These are phyloP conservation scores for Halictus ligatus DNA, from an alignment of 2,888 invertebrate species.

Conservation along the genomic window DNA sequence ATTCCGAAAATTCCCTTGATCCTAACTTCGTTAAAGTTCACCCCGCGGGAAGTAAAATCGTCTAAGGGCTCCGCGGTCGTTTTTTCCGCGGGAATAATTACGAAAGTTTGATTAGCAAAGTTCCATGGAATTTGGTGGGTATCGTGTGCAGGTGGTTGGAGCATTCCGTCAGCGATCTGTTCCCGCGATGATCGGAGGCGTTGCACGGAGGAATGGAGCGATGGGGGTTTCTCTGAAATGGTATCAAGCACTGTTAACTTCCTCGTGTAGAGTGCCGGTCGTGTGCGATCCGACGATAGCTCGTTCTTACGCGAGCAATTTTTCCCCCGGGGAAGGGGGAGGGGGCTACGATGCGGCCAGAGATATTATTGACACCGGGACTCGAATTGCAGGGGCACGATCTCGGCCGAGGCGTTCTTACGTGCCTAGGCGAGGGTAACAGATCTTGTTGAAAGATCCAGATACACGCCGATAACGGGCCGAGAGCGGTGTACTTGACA, in stretches of 20 bases:
- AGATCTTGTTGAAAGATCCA: conserved; percentile 63
- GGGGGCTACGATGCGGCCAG: conserved; percentile 40
- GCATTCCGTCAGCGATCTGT: not conserved
- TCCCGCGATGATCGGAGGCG: not conserved
- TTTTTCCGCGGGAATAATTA: conserved; percentile 4
- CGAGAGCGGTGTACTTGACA: conserved; percentile 64
- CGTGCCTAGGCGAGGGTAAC: conserved; percentile 40
- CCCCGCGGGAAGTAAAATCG: not conserved
- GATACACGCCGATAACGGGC: conserved; percentile 66
- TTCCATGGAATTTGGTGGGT: not conserved
- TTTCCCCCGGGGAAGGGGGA: not conserved
- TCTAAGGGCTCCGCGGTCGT: not conserved
- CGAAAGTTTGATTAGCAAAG: conserved; percentile 14
- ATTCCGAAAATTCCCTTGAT: not conserved
- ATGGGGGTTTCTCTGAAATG: not conserved
- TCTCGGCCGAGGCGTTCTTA: conserved; percentile 28
- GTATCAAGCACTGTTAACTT: conserved; percentile 22
- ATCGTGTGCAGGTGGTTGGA: conserved; percentile 1
- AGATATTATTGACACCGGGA: conserved; percentile 62
- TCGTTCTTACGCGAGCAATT: conserved; percentile 33
- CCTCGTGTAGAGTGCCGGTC: not conserved
- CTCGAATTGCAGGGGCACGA: conserved; percentile 47
- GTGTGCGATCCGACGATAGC: conserved; percentile 35
- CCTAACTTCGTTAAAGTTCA: not conserved
- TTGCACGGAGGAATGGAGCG: not conserved